These are phyloP conservation scores for Hoplodrina ambigua DNA, from an alignment of 2,888 invertebrate genomes.

Conservation along the genomic window DNA sequence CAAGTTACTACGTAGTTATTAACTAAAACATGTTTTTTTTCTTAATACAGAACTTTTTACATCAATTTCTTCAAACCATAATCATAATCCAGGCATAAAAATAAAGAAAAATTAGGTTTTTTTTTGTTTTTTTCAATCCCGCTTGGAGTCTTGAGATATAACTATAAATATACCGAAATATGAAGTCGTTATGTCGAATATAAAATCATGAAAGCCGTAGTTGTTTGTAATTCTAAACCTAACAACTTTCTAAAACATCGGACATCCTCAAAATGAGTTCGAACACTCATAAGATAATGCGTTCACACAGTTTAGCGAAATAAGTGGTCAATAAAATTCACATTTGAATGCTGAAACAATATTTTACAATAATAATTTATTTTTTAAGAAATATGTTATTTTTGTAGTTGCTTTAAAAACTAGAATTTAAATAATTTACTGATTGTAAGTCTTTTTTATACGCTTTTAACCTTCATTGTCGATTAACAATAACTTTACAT, in stretches of 20 bases:
- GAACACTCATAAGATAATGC: constrained; percentile 51
- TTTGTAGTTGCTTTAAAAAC: not conserved
- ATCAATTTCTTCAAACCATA: constrained; percentile 44
- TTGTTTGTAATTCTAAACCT: constrained; percentile 57
- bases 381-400: not conserved
- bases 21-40: constrained; percentile 64
- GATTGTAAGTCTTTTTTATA: not conserved
- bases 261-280: constrained; percentile 55
- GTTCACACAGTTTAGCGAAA: constrained; percentile 25
- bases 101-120: constrained; percentile 40
- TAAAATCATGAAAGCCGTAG: constrained; percentile 60
- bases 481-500: constrained; percentile 7
- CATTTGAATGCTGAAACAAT: constrained; percentile 20
- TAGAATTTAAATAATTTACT: not conserved
- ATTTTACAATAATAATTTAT: constrained; percentile 4
- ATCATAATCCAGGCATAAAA: constrained; percentile 58
- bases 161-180: constrained; percentile 49
- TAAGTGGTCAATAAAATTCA: constrained; percentile 30
- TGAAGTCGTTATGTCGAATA: constrained; percentile 52
- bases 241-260: constrained; percentile 71
- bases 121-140: constrained; percentile 40
- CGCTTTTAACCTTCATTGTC: constrained; percentile 1
- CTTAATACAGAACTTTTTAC: constrained; percentile 51
- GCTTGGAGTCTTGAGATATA: constrained; percentile 40
- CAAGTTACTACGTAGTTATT: constrained; percentile 58